Evolutionary conservation across 2,113 vertebrate genomes (phyloP).

Genomic region (Pithys albifrons): DNA sequence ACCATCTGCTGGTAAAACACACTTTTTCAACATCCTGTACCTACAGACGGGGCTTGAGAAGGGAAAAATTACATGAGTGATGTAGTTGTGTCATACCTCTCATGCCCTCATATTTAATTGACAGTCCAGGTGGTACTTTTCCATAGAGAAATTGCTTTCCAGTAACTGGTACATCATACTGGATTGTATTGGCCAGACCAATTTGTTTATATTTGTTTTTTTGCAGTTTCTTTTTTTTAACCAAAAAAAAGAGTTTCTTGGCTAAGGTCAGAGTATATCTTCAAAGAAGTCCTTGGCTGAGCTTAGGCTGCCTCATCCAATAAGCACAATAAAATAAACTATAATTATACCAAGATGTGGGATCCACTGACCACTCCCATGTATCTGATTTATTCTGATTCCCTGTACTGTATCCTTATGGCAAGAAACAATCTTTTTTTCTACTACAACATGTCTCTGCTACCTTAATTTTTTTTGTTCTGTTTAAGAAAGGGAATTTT

Average conservation of each 20-base stretch:
- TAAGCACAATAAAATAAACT: neutral
- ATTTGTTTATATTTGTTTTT: neutral
- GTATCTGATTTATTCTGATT: neutral
- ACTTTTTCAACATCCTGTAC: too few relatives aligned
- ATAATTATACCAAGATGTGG: neutral
- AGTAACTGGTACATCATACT: conserved; percentile 2
- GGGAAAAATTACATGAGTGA: neutral
- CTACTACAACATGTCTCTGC: neutral
- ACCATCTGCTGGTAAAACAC: neutral
- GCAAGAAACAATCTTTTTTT: neutral
- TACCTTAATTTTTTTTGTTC: neutral
- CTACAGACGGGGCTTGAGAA: neutral
- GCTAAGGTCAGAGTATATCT: neutral
- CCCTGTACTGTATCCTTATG: neutral
- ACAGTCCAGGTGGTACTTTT: conserved; percentile 1
- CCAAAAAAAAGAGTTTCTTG: neutral
- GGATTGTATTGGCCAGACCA: neutral
- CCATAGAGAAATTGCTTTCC: conserved; percentile 15
- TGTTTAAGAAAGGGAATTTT: neutral
- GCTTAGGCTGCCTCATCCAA: neutral
- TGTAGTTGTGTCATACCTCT: neutral
- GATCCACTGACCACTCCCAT: neutral
- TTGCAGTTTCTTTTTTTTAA: neutral
- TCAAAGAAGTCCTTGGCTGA: neutral
- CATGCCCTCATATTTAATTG: neutral